Evolutionary conservation across 2,113 vertebrate genomes (phyloP), one percentile per base, ranked within the genome.

Genomic region (Brachirus orientalis): DNA sequence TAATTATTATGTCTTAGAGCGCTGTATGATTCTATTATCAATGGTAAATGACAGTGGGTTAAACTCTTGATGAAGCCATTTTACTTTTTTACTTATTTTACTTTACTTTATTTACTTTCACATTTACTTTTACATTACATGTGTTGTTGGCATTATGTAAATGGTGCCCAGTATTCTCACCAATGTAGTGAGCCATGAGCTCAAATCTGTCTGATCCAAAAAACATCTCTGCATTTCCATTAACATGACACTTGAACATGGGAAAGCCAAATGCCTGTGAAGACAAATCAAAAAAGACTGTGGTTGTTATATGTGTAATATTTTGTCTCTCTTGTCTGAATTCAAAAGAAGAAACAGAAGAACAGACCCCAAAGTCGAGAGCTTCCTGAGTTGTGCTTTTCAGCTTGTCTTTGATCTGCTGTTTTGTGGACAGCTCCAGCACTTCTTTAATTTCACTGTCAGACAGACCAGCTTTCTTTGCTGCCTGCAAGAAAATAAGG

Each of bases 191-290:
- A 1, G 95, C 94, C 69, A 99, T 92, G 60, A 99, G 78, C 78
- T 98, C 97, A 83, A 98, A 92, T 62, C 96, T 88, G 89, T 99
- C 97, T 1, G 94, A 97, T 56, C 97, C 96, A 82, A 98, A 99
- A 52, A 96, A 92, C 72, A 94, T 75, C 62, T 96, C 88, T 2
- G 90, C 81, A 66, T 95, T 72, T 3, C 89, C 93, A 5, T 94
- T 64, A 11, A 94, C 10, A 9, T 97, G 95, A 56, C 90, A 94
- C 70, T 98, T 92, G 0, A 92, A 47, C 69, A 93, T 16, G 8
- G 96, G 97, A 76, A 98, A 86, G 41, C 96, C 96, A 83, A 98
- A 99, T 1, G 95, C 91, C 97, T 99, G 76, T 3, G 8, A 54
- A 20, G 7, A 56, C 9, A 0, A 5, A 41, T 1, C 0, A 11